A percentile compares a stretch with the other conserved stretches of the same genome.
Conservation (phyloP, 2,888 invertebrate species). For the Xanthia icteritia region DNA sequence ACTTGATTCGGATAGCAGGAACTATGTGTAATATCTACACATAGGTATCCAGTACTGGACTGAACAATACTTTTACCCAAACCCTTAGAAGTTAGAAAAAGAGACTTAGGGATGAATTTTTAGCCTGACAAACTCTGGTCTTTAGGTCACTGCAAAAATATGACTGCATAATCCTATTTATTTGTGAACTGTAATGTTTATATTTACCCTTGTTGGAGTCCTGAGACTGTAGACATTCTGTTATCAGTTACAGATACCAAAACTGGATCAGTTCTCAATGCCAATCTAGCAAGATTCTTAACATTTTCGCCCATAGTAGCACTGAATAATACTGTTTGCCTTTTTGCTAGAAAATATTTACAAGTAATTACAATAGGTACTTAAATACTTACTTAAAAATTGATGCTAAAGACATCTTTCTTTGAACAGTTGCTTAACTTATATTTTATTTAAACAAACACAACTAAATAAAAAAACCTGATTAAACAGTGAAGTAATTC, state of each 20-base stretch:
- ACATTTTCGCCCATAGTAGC: conserved; percentile 99
- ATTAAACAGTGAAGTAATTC: background rate
- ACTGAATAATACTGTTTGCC: conserved; percentile 99
- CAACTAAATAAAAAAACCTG: conserved; percentile 14
- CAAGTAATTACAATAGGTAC: background rate
- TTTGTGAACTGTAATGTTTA: conserved; percentile 1
- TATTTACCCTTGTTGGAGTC: conserved; percentile 93
- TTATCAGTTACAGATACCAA: conserved; percentile 96
- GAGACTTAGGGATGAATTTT: background rate
- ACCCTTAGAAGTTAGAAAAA: background rate
- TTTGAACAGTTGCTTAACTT: conserved; percentile 29
- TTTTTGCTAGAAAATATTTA: conserved; percentile 91
- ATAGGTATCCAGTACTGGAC: background rate
- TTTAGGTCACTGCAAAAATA: too few species aligned
- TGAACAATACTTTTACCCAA: background rate
- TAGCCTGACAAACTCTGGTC: too few species aligned
- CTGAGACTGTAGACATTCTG: conserved; percentile 94
- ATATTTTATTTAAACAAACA: background rate
- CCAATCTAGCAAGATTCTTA: conserved; percentile 95
- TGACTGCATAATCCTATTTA: too few species aligned
- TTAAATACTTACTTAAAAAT: background rate
- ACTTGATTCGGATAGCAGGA: too few species aligned
- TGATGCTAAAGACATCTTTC: background rate
- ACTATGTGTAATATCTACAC: background rate
- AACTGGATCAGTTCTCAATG: conserved; percentile 96